Evolutionary conservation across 2,113 vertebrate genomes (phyloP).

Genomic region (Cettia cetti): DNA sequence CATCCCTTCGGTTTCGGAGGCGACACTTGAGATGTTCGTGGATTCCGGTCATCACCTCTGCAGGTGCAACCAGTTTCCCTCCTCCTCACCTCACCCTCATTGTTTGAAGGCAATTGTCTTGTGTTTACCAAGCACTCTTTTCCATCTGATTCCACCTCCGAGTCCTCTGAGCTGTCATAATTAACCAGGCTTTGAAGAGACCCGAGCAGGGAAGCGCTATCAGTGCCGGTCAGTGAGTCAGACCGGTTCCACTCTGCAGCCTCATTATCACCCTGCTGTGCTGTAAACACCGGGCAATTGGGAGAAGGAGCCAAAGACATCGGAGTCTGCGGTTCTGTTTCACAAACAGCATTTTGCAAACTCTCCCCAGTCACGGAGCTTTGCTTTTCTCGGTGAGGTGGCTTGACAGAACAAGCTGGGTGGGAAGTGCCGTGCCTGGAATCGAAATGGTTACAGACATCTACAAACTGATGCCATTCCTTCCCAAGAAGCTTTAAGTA

Average conservation of each 20-base stretch:
- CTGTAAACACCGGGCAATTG: neutral
- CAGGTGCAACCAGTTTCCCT: neutral
- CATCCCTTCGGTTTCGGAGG: neutral
- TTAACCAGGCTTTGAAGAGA: constrained; percentile 76
- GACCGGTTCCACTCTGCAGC: neutral
- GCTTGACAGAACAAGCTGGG: neutral
- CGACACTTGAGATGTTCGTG: neutral
- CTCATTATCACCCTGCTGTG: neutral
- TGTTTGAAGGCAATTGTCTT: neutral
- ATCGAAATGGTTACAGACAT: constrained; percentile 65
- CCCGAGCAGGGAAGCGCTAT: neutral
- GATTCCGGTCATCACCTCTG: neutral
- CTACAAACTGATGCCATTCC: constrained; percentile 77
- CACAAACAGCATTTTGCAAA: neutral
- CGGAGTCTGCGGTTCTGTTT: neutral
- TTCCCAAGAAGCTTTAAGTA: constrained; percentile 85
- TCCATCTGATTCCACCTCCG: constrained; percentile 69
- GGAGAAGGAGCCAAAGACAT: neutral
- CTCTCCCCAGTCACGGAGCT: neutral
- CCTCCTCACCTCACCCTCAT: neutral
- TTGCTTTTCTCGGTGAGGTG: neutral
- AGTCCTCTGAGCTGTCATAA: constrained; percentile 88
- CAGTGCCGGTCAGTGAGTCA: neutral
- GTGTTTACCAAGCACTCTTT: neutral
- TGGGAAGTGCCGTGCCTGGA: neutral